phyloP scores from a whole-genome alignment of 2,888 invertebrate genomes.

The Eilema caniola region DNA sequence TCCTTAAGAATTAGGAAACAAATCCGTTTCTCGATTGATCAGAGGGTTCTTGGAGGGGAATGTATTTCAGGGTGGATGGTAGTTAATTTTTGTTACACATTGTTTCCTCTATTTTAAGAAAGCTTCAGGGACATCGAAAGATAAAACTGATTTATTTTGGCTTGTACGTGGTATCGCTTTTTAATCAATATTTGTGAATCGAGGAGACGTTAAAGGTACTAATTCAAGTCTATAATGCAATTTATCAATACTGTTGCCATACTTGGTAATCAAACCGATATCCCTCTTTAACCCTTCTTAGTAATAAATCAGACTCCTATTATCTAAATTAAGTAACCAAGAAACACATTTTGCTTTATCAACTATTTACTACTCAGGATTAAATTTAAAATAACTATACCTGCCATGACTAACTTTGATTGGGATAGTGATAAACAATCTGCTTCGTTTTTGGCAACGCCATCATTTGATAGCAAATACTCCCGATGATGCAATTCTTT shows the following conservation, averaged over 20 bases:
- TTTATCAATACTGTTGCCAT: slow-evolving; percentile 9
- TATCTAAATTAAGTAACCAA: background rate
- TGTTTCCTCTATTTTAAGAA: slow-evolving; percentile 52
- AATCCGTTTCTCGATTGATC: slow-evolving; percentile 84
- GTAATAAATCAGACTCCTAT: background rate
- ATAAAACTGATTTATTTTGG: background rate
- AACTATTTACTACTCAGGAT: background rate
- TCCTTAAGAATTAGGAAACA: slow-evolving; percentile 82
- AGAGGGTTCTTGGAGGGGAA: slow-evolving; percentile 59
- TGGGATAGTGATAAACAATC: too few species aligned
- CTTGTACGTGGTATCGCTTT: background rate
- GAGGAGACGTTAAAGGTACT: background rate
- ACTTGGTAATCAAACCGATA: slow-evolving; percentile 18
- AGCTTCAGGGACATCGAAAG: background rate
- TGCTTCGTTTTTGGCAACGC: too few species aligned
- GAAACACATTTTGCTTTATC: background rate
- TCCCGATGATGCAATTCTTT: too few species aligned
- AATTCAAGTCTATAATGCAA: background rate
- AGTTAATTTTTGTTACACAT: slow-evolving; percentile 78
- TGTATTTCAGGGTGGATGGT: slow-evolving; percentile 55
- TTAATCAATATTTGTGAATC: background rate
- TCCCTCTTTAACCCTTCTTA: background rate
- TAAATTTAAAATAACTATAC: background rate
- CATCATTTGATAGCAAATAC: too few species aligned
- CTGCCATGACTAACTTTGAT: background rate